phyloP scores from a whole-genome alignment of 2,797 vertebrate genomes.

The Brachyrhaphis roseni region DNA sequence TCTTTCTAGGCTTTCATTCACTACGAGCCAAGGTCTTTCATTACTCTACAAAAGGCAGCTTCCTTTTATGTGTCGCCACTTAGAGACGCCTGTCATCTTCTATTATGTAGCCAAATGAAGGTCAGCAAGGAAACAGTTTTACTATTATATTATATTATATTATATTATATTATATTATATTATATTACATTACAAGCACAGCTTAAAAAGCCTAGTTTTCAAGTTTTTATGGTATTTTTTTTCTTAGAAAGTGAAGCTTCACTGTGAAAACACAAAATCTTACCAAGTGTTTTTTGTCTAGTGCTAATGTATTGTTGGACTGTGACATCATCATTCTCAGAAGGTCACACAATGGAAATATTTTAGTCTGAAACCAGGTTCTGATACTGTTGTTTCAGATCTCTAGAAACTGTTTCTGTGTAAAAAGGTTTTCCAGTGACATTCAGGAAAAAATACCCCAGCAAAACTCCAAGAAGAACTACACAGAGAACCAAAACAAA shows the following conservation, averaged over 20 bases:
- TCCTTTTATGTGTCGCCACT: slow-evolving; percentile 8
- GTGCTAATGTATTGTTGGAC: neutral
- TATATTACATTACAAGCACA: neutral
- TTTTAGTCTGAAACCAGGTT: neutral
- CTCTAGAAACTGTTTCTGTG: neutral
- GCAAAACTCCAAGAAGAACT: neutral
- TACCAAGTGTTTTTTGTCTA: no score
- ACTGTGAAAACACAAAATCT: no score
- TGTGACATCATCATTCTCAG: neutral
- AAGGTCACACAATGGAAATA: neutral
- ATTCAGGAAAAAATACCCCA: neutral
- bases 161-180: neutral
- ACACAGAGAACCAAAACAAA: neutral
- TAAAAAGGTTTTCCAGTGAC: neutral
- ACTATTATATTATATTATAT: neutral
- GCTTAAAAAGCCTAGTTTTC: neutral
- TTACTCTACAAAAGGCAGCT: slow-evolving; percentile 9
- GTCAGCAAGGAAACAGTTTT: neutral
- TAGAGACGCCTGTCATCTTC: slow-evolving; percentile 19
- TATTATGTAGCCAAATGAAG: slow-evolving; percentile 22
- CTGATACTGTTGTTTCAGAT: neutral
- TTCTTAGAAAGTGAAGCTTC: neutral
- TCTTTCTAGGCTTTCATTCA: slow-evolving; percentile 4
- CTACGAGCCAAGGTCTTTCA: neutral
- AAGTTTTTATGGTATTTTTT: neutral